Conservation (phyloP, 2,113 vertebrate species). For the Heterotis niloticus region DNA sequence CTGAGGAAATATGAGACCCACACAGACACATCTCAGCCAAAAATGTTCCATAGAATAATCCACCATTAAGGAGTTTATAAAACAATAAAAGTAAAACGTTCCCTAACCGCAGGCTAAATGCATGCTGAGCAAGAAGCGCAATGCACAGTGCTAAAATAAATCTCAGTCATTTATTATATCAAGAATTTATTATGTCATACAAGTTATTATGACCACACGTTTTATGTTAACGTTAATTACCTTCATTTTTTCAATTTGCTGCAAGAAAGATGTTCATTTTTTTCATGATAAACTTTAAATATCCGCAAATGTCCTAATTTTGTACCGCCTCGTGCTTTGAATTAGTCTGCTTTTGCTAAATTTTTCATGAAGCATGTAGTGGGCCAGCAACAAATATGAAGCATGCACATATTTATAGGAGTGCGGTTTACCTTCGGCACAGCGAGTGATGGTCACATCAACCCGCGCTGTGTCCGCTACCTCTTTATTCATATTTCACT, state of each 20-base stretch:
- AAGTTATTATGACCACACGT: neutral
- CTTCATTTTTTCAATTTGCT: neutral
- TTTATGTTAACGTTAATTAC: neutral
- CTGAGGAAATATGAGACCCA: conserved; percentile 9
- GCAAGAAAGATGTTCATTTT: too few relatives aligned
- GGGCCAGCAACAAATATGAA: neutral
- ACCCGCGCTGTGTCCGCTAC: too few relatives aligned
- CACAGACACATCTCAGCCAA: conserved; percentile 3
- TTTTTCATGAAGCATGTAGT: neutral
- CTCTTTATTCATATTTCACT: too few relatives aligned
- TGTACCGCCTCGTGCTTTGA: too few relatives aligned
- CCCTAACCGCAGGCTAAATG: conserved; percentile 1
- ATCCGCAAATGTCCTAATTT: too few relatives aligned
- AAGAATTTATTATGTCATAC: too few relatives aligned
- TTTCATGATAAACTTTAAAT: too few relatives aligned
- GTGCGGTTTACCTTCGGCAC: too few relatives aligned
- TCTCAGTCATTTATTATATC: too few relatives aligned
- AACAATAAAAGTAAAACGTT: conserved; percentile 23
- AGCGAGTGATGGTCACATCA: too few relatives aligned
- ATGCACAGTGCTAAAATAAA: neutral
- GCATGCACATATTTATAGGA: too few relatives aligned
- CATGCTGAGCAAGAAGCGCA: neutral
- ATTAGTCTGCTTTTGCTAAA: too few relatives aligned
- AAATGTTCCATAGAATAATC: conserved; percentile 13
- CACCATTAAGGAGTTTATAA: conserved; percentile 19